These are phyloP conservation scores for Leuciscus waleckii DNA, from an alignment of 2,797 vertebrate genomes.

Conservation along the genomic window DNA sequence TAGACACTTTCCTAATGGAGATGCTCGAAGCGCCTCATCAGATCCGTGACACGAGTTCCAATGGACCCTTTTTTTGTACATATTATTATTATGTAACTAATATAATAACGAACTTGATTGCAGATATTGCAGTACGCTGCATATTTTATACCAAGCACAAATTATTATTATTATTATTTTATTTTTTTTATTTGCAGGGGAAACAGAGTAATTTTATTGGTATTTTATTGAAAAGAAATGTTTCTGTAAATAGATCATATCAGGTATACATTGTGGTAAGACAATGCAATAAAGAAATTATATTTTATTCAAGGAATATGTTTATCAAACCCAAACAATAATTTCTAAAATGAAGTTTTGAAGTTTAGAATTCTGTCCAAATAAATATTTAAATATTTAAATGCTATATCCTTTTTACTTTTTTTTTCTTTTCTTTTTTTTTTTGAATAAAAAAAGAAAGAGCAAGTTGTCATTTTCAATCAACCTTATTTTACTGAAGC, in stretches of 20 bases:
- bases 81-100: slow-evolving; percentile 74
- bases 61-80: slow-evolving; percentile 72
- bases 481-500: neutral
- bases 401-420: slow-evolving; percentile 39
- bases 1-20: slow-evolving; percentile 98
- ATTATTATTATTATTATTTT: slow-evolving; percentile 64
- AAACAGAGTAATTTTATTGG: slow-evolving; percentile 69
- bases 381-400: slow-evolving; percentile 80
- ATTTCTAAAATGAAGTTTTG: slow-evolving; percentile 75
- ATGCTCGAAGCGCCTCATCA: slow-evolving; percentile 95
- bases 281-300: slow-evolving; percentile 74
- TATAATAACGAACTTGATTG: slow-evolving; percentile 70
- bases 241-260: slow-evolving; percentile 80
- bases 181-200: slow-evolving; percentile 61
- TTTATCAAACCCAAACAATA: slow-evolving; percentile 71
- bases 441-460: neutral
- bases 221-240: slow-evolving; percentile 64
- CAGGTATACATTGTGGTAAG: slow-evolving; percentile 72
- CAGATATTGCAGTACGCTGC: slow-evolving; percentile 70
- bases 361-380: slow-evolving; percentile 76
- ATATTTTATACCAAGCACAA: slow-evolving; percentile 79
- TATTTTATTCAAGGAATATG: slow-evolving; percentile 79
- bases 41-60: slow-evolving; percentile 79
- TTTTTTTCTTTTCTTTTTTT: neutral
- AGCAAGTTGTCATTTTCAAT: neutral